Conservation (phyloP, 2,797 vertebrate species). For the Sebastes cheni region DNA sequence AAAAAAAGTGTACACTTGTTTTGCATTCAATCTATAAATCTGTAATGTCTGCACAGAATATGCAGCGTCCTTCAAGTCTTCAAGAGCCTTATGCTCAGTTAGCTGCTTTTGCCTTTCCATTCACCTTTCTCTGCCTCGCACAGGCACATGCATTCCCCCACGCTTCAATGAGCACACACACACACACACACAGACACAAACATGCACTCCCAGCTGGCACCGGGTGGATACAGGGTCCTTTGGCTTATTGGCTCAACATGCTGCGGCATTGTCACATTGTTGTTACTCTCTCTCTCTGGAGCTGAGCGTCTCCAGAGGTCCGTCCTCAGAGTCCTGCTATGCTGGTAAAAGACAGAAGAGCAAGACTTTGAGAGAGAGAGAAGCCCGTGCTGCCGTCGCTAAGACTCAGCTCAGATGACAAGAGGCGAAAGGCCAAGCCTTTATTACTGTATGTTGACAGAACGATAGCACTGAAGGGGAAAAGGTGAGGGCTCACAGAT, state of each 20-base stretch:
- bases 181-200: not conserved
- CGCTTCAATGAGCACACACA: not conserved
- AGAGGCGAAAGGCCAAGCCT: slow-evolving; percentile 35
- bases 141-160: not conserved
- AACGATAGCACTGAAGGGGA: slow-evolving; percentile 33
- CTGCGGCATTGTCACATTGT: slow-evolving; percentile 43
- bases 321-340: slow-evolving; percentile 10
- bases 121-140: slow-evolving; percentile 4
- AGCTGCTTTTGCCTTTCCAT: slow-evolving; percentile 1
- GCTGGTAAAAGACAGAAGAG: slow-evolving; percentile 40
- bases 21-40: not conserved
- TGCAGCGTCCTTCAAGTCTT: not conserved
- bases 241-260: slow-evolving; percentile 36
- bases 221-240: slow-evolving; percentile 14
- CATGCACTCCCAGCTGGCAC: slow-evolving; percentile 12
- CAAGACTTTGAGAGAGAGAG: slow-evolving; percentile 22
- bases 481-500: slow-evolving; percentile 51
- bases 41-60: slow-evolving; percentile 9
- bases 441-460: slow-evolving; percentile 35
- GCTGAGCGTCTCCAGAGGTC: slow-evolving; percentile 30
- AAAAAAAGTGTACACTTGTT: not conserved
- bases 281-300: slow-evolving; percentile 32
- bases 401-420: slow-evolving; percentile 37
- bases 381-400: not conserved
- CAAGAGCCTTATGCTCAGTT: not conserved